phyloP scores from a whole-genome alignment of 1,140 invertebrate genomes.

The Panonychus citri region DNA sequence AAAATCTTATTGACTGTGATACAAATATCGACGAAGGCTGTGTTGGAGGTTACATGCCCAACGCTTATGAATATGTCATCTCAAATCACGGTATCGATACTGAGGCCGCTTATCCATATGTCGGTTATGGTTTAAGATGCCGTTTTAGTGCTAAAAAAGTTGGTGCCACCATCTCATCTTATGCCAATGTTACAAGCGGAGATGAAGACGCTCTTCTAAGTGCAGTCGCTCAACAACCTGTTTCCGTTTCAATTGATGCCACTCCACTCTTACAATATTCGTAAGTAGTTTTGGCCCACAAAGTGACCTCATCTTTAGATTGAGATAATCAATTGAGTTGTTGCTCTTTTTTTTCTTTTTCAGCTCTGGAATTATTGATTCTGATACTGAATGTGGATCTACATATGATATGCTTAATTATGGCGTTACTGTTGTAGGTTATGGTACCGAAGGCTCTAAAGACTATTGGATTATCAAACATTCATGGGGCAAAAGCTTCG shows the following conservation, averaged over 20 bases:
- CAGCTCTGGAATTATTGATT: not conserved
- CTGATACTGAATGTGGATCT: no score
- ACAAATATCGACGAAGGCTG: constrained; percentile 57
- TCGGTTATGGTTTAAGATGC: constrained; percentile 28
- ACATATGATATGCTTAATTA: constrained; percentile 21
- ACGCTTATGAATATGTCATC: constrained; percentile 34
- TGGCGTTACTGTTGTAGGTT: constrained; percentile 29
- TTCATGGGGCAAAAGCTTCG: constrained; percentile 44
- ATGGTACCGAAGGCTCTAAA: constrained; percentile 27
- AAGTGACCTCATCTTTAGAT: constrained; percentile 23
- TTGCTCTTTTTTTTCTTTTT: no score
- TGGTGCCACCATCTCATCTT: constrained; percentile 12
- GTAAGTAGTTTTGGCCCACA: constrained; percentile 28
- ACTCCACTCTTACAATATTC: no score
- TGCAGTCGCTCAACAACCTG: constrained; percentile 23
- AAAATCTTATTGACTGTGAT: constrained; percentile 81
- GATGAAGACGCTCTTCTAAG: constrained; percentile 22
- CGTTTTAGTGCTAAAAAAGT: constrained; percentile 39
- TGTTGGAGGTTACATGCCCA: constrained; percentile 84
- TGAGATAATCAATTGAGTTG: not conserved
- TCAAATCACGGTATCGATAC: constrained; percentile 28
- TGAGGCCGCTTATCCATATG: constrained; percentile 25
- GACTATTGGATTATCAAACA: constrained; percentile 78
- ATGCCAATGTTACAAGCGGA: constrained; percentile 3
- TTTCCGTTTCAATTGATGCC: no score